Evolutionary conservation across 2,888 invertebrate genomes (phyloP), one percentile per base, ranked within the genome.

Genomic region (Drosophila quinaria): DNA sequence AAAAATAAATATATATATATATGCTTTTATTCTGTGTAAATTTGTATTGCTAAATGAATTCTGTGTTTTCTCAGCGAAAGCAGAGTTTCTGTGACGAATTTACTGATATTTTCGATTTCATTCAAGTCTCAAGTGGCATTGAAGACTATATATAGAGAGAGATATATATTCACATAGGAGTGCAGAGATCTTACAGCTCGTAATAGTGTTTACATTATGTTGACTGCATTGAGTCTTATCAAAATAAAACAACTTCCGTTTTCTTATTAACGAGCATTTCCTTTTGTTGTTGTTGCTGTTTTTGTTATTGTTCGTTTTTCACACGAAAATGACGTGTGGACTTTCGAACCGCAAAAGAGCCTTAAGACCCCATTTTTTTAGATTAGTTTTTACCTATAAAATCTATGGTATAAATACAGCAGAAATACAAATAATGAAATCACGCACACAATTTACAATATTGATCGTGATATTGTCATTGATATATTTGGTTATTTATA

Each of bases 231-330:
- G 33, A 55, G 62, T 63, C 62, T 80, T 81, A 83, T 83, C 87
- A 76, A 63, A 79, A 78, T 74, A 78, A 70, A 70, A 44, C 64
- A 56, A 85, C 87, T 81, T 87, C 84, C 87, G 87, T 74, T 73
- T 69, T 70, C 65, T 69, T 42, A 70, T 70, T 84, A 73, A 85
- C 54, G 78, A 70, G 73, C 71, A 81, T 74, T 84, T 84, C 84
- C 87, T 78, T 79, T 80, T 65, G 35, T 51, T 60, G 10, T 19
- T 44, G 47, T 50, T 62, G 33, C 51, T 61, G 52, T 51, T 42
- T 64, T 66, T 68, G 31, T 63, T 54, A n/a, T 74, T 63, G 22
- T 50, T 42, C 65, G 46, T 33, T 69, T 78, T 79, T 33, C 61
- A 62, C 59, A 65, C 15, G 41, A 65, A 49, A 55, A 13, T 63